These are phyloP conservation scores for Morpho helenor DNA, from an alignment of 2,888 invertebrate genomes.

Conservation along the genomic window DNA sequence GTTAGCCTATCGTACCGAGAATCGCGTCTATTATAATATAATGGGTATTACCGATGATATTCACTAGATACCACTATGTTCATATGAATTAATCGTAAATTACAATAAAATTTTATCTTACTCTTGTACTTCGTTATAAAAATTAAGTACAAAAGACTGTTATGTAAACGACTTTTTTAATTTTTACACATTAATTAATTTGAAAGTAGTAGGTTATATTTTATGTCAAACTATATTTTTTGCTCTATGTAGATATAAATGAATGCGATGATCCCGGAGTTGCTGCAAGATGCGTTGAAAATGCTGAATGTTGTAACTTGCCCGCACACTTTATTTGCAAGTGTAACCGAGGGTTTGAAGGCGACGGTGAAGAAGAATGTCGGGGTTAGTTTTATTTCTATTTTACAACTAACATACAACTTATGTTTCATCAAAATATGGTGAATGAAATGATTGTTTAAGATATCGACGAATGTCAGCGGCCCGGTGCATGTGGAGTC, in stretches of 20 bases:
- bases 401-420: background rate
- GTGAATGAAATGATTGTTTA: slow-evolving; percentile 32
- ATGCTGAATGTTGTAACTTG: slow-evolving; percentile 96
- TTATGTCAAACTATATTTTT: background rate
- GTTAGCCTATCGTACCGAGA: too few species aligned
- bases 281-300: slow-evolving; percentile 91
- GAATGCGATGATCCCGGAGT: slow-evolving; percentile 94
- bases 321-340: slow-evolving; percentile 97
- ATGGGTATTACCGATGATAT: too few species aligned
- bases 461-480: slow-evolving; percentile 94
- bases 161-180: too few species aligned
- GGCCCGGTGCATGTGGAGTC: slow-evolving; percentile 88
- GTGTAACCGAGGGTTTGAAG: slow-evolving; percentile 93
- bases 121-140: too few species aligned
- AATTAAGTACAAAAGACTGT: too few species aligned
- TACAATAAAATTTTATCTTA: too few species aligned
- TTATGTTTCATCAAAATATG: background rate
- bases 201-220: too few species aligned
- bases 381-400: slow-evolving; percentile 72
- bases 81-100: too few species aligned
- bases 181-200: too few species aligned
- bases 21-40: too few species aligned
- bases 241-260: slow-evolving; percentile 81
- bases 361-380: slow-evolving; percentile 94
- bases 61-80: too few species aligned